Evolutionary conservation across 2,797 vertebrate genomes (phyloP), one percentile per base, ranked within the genome.

Genomic region (Etheostoma nigrum): DNA sequence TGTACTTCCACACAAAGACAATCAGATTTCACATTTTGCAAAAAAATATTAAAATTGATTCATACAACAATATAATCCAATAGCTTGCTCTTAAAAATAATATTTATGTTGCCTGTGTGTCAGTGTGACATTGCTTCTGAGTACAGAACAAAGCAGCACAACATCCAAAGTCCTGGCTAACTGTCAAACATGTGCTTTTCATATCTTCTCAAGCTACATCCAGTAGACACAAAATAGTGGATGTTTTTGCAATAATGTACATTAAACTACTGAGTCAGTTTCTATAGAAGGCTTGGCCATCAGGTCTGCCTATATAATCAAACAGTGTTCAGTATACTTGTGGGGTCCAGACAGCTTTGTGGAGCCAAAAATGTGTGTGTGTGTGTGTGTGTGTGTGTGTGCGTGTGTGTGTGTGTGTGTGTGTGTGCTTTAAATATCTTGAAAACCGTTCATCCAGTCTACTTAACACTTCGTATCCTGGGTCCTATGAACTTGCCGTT

Each of bases 121-220:
- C 14, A 13, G 21, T 33, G 45, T 51, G 45, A 47, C 62, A 27
- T 6, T 9, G 18, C 27, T 16, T 66, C n/a, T 36, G 16, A 49
- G n/a, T 19, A 18, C 18, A 74, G 40, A 30, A 19, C 19, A 57
- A 70, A 44, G 62, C 42, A 44, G 58, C 27, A 27, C 55, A 44
- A 11, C 69, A 16, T 21, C 68, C 62, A 36, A 44, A 65, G 69
- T 72, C 33, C 54, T 80, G 69, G 65, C 57, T 18, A 30, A 23
- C 19, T 44, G 73, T 79, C 81, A 80, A 74, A 81, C 86, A 84
- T 86, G 82, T 88, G 87, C 74, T 82, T 85, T 72, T 75, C 61
- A 85, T 87, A 71, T 91, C 82, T 75, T 82, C 68, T 74, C 23
- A 18, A 73, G 72, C 71, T 25, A 5, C 10, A 12, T 81, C 63